These are phyloP conservation scores for Fratercula arctica DNA, from an alignment of 2,797 vertebrate species.

Conservation along the genomic window DNA sequence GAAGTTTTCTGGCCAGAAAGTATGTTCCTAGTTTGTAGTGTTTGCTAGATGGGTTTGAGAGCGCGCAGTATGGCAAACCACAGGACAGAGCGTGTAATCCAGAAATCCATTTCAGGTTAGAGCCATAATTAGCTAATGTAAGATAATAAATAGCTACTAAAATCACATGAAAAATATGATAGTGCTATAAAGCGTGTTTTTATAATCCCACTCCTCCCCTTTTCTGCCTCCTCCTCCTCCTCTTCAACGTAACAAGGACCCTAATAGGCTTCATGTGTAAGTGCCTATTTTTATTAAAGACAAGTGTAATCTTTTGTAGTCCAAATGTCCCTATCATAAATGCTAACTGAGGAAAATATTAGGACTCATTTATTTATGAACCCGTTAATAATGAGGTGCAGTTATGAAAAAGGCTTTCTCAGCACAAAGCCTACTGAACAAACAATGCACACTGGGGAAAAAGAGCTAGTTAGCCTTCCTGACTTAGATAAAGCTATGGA, in stretches of 20 bases:
- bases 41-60: neutral
- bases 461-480: slow-evolving; percentile 89
- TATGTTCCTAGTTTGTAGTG: neutral
- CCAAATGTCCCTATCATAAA: slow-evolving; percentile 87
- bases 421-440: slow-evolving; percentile 86
- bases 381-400: slow-evolving; percentile 89
- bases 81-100: neutral
- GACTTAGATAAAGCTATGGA: slow-evolving; percentile 89
- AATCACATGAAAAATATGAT: slow-evolving; percentile 30
- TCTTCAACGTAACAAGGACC: slow-evolving; percentile 68
- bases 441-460: slow-evolving; percentile 85
- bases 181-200: neutral
- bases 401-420: slow-evolving; percentile 85
- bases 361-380: slow-evolving; percentile 91
- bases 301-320: slow-evolving; percentile 87
- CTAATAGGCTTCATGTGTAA: slow-evolving; percentile 91
- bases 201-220: slow-evolving; percentile 70
- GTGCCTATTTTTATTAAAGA: slow-evolving; percentile 90
- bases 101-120: slow-evolving; percentile 14
- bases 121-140: slow-evolving; percentile 36
- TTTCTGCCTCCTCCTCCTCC: slow-evolving; percentile 52
- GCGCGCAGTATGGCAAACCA: neutral
- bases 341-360: slow-evolving; percentile 89
- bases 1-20: neutral
- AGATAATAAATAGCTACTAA: slow-evolving; percentile 45